A percentile compares a stretch with the other conserved stretches of the same genome.
Conservation (phyloP, 2,113 vertebrate genomes). For the Eretmochelys imbricata region DNA sequence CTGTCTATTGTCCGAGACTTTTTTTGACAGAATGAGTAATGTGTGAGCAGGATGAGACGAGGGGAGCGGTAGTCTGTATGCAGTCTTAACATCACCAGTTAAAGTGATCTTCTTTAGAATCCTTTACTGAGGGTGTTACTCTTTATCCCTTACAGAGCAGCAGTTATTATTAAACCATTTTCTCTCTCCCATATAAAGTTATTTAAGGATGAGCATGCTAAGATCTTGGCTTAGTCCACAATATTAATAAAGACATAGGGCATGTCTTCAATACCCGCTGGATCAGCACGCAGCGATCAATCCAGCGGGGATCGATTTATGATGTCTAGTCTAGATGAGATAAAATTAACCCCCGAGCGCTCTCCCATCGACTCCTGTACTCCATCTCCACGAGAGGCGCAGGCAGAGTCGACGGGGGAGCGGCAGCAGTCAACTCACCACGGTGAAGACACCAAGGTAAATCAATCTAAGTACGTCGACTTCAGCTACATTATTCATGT, state of each 20-base stretch:
- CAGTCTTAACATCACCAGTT: background rate
- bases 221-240: slow-evolving; percentile 14
- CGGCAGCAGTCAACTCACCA: too few species aligned
- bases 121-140: background rate
- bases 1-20: background rate
- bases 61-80: background rate
- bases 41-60: background rate
- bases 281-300: too few species aligned
- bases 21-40: accelerated
- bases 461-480: too few species aligned
- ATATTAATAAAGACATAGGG: slow-evolving; percentile 7
- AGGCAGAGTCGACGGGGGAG: too few species aligned
- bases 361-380: too few species aligned
- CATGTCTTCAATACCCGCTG: too few species aligned
- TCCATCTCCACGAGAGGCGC: too few species aligned
- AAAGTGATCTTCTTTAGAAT: background rate
- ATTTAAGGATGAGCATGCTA: background rate
- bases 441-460: too few species aligned
- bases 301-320: too few species aligned
- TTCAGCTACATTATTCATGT: too few species aligned
- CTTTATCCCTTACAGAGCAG: background rate
- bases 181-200: background rate
- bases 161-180: background rate
- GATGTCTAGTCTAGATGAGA: too few species aligned
- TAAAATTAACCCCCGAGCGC: too few species aligned